Percentiles rank a stretch among this genome's conserved stretches.
Evolutionary conservation across 2,888 invertebrate species (phyloP).

Genomic region (Hecatera dysodea): DNA sequence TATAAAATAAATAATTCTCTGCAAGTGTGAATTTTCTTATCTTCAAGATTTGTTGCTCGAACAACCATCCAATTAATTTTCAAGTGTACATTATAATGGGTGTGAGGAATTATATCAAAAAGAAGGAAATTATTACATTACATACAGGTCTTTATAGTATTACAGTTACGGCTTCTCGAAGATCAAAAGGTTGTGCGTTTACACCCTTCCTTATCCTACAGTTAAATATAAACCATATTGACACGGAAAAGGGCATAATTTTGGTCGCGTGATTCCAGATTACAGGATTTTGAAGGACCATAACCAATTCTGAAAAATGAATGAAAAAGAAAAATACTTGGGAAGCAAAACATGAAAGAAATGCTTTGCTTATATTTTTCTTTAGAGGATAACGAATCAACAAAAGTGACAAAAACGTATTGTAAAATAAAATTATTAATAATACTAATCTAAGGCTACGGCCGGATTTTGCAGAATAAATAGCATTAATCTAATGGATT

Average conservation of each 20-base stretch:
- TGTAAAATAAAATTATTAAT: no score
- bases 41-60: not conserved
- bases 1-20: not conserved
- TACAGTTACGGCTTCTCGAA: slow-evolving; percentile 11
- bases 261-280: not conserved
- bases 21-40: slow-evolving; percentile 1
- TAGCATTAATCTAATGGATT: no score
- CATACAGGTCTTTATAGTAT: slow-evolving; percentile 33
- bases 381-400: not conserved
- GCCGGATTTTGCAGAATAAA: no score
- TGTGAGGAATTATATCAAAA: slow-evolving; percentile 37
- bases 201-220: not conserved
- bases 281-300: not conserved
- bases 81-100: slow-evolving; percentile 11
- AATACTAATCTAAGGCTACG: no score
- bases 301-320: slow-evolving; percentile 18
- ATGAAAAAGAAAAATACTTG: slow-evolving; percentile 16
- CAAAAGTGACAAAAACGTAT: not conserved
- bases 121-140: slow-evolving; percentile 43
- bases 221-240: slow-evolving; percentile 13
- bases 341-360: slow-evolving; percentile 3
- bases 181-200: slow-evolving; percentile 34
- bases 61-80: slow-evolving; percentile 21
- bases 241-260: not conserved
- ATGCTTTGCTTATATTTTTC: slow-evolving; percentile 5